Percentiles rank a stretch among this genome's conserved stretches.
phyloP scores from a whole-genome alignment of 2,888 invertebrate species.

The Drosophila incognita region DNA sequence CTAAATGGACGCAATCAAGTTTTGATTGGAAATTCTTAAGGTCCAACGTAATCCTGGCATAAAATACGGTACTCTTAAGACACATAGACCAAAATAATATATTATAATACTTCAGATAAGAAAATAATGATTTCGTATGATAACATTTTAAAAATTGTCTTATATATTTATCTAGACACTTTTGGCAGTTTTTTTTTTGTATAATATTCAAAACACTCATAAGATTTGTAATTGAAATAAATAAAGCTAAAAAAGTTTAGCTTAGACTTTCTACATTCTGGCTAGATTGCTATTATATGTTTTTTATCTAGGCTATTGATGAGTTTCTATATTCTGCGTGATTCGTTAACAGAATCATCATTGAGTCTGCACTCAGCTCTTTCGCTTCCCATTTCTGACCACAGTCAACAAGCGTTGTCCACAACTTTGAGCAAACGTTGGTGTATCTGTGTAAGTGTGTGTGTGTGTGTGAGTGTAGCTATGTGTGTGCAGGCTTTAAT shows the following conservation, averaged over 20 bases:
- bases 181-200: no score
- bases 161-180: no score
- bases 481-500: constrained; percentile 34
- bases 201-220: no score
- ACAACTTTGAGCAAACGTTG: constrained; percentile 67
- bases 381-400: constrained; percentile 46
- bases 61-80: not conserved
- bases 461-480: not conserved
- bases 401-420: constrained; percentile 49
- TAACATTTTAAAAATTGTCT: no score
- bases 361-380: constrained; percentile 12
- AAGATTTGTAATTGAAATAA: no score
- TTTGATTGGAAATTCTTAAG: not conserved
- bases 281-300: not conserved
- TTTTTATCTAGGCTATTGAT: not conserved
- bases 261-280: not conserved
- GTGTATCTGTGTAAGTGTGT: constrained; percentile 23
- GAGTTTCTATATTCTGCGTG: not conserved
- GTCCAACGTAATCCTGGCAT: no score
- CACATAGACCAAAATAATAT: not conserved
- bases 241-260: not conserved
- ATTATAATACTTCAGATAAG: not conserved
- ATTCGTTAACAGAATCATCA: not conserved
- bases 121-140: not conserved
- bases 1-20: not conserved